Evolutionary conservation across 2,113 vertebrate genomes (phyloP).

Genomic region (Picathartes gymnocephalus): DNA sequence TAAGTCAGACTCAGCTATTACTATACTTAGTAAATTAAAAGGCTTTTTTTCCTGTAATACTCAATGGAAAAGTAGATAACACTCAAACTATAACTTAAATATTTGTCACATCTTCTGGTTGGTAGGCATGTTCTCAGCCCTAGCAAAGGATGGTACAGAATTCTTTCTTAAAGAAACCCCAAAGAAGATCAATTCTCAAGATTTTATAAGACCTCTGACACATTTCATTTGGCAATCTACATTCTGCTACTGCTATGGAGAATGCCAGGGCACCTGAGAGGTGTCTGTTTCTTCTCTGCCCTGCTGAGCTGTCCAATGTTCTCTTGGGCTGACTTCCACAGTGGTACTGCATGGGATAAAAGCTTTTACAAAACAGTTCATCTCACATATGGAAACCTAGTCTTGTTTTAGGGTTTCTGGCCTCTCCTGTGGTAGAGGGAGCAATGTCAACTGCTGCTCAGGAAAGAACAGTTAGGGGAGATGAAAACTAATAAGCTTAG

Average conservation of each 20-base stretch:
- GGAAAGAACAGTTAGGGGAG: neutral
- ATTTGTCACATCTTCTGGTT: neutral
- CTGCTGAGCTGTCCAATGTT: neutral
- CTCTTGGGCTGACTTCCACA: neutral
- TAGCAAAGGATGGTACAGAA: neutral
- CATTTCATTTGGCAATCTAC: neutral
- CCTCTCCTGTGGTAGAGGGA: neutral
- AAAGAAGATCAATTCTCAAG: neutral
- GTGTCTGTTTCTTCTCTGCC: neutral
- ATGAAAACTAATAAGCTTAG: neutral
- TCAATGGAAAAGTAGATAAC: neutral
- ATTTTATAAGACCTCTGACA: neutral
- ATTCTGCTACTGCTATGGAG: neutral
- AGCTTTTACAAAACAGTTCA: neutral
- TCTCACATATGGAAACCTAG: neutral
- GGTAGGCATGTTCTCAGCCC: neutral
- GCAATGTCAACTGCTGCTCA: neutral
- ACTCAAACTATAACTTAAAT: neutral
- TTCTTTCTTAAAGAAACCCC: neutral
- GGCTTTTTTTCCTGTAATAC: neutral
- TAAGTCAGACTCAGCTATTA: neutral
- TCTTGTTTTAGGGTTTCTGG: neutral
- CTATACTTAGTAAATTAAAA: neutral
- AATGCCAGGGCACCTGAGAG: neutral
- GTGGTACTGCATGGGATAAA: neutral